Evolutionary conservation across 2,113 vertebrate genomes (phyloP), one percentile per base, ranked within the genome.

Genomic region (Dasyornis broadbenti): DNA sequence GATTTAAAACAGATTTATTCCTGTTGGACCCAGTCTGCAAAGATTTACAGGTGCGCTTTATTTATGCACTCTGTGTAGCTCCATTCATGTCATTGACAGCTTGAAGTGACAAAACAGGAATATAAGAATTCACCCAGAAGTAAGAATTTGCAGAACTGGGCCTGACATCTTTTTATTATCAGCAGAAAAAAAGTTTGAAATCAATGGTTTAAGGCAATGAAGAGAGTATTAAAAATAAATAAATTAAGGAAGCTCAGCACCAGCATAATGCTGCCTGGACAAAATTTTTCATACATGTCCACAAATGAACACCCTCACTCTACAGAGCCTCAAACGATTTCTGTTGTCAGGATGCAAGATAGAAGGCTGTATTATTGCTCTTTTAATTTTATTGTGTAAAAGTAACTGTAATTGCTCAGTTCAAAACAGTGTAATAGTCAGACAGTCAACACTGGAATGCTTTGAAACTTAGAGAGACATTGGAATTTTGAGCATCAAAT

Each of bases 1-100:
- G 80, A 82, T 87, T 79, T 86, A 40, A 90, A 90, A 44, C 44
- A 72, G 61, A 72, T 91, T 52, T 89, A 23, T 75, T 86, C n/a
- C 23, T 28, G 33, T 56, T 49, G 53, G 40, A 42, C n/a, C 2
- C 31, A 69, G 70, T 72, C n/a, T 82, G 44, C 70, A 57, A 69
- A 65, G 84, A 13, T 39, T 71, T 82, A 44, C 20, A 78, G 40
- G 42, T 94, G 47, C 83, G 69, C 28, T 90, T 88, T 73, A 37
- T 45, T 72, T 82, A 17, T 8, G 18, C 2, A 1, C 14, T 82
- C 42, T 40, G 17, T 0, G 0, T 86, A 53, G 40, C 33, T 89
- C 73, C 21, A 10, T 89, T 66, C 27, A 61, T 76, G 61, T 49
- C 53, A 57, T 31, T 53, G 82, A 40, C 60, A 76, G 28, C 78